Evolutionary conservation across 2,113 vertebrate species (phyloP).

Genomic region (Thinocorus orbignyianus): DNA sequence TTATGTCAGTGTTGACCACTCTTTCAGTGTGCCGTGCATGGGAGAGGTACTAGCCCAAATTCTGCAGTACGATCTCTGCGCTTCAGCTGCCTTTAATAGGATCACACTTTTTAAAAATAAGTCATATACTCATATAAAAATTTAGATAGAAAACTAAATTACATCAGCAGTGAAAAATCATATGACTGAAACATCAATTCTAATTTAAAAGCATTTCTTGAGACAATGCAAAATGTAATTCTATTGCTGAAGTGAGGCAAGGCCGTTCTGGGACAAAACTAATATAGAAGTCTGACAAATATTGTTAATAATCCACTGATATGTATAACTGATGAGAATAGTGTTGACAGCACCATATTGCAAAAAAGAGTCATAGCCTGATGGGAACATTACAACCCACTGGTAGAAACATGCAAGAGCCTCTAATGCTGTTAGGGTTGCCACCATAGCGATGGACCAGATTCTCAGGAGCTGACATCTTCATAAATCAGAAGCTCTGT

Average conservation of each 20-base stretch:
- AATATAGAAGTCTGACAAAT: conserved; percentile 86
- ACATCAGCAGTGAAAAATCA: conserved; percentile 70
- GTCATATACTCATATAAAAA: conserved; percentile 55
- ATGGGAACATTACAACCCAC: conserved; percentile 71
- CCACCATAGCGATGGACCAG: not conserved
- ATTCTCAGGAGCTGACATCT: conserved; percentile 30
- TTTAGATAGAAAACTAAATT: conserved; percentile 71
- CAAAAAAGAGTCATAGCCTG: conserved; percentile 78
- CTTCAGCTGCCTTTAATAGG: conserved; percentile 14
- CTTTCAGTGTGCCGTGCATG: not conserved
- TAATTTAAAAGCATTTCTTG: conserved; percentile 76
- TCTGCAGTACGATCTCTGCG: not conserved
- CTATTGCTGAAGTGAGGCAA: conserved; percentile 62
- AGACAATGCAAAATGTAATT: conserved; percentile 73
- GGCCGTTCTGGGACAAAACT: conserved; percentile 77
- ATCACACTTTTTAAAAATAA: conserved; percentile 25
- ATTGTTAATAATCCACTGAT: conserved; percentile 86
- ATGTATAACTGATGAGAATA: conserved; percentile 79
- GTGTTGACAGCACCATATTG: conserved; percentile 85
- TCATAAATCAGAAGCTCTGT: conserved; percentile 52
- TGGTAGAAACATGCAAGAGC: conserved; percentile 65
- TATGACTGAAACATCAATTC: conserved; percentile 70
- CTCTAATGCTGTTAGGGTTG: conserved; percentile 81
- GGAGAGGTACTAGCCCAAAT: not conserved
- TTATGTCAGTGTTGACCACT: not conserved